Base-by-base conservation (phyloP, 2,888 invertebrate species). In the Trissolcus brochymenae region DNA sequence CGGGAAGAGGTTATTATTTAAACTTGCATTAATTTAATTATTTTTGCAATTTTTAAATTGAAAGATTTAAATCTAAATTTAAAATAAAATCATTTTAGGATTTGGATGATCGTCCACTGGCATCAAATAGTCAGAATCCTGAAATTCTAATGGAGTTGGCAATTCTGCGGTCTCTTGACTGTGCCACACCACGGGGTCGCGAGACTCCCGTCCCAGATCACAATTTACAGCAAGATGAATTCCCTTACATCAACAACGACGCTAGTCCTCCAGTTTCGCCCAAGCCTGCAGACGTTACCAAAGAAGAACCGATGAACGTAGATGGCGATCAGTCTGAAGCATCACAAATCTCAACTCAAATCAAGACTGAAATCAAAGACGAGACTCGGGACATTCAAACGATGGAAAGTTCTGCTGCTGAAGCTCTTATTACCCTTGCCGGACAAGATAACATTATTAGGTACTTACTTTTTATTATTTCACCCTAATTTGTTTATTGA, bases 391-490 rank as follows among this genome's bases (percentile, higher is more conserved):
- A 88, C 76, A 89, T 87, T 50, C 83, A 80, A 71, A 88, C 85
- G 17, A 87, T 87, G 87, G 89, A 90, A 60, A 88, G 84, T 66
- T 88, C 89, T 3, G 89, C 88, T 6, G 86, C 87, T 1, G 89
- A 89, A 73, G 89, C 89, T 46, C 81, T 89, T 4, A 89, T 89
- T 81, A 85, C 88, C 9, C 81, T 86, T 0, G 87, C 88, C 61
- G 86, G 87, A 11, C 87, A 87, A 49, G 87, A 86, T 75, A 86
- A 85, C 49, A 86, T 88, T 43, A 86, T 87, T 46, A 74, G 73
- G 73, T 57, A 13, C 40, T 35, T 9, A n/a, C 2, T 4, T n/a
- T 16, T 46, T 16, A 43, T 43, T 11, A 2, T 11, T 43, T 9
- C 6, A 2, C 43, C 2, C 6, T 35, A 11, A 35, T 6, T 11